Evolutionary conservation across 2,888 invertebrate genomes (phyloP).

Genomic region (Papilio elwesi): DNA sequence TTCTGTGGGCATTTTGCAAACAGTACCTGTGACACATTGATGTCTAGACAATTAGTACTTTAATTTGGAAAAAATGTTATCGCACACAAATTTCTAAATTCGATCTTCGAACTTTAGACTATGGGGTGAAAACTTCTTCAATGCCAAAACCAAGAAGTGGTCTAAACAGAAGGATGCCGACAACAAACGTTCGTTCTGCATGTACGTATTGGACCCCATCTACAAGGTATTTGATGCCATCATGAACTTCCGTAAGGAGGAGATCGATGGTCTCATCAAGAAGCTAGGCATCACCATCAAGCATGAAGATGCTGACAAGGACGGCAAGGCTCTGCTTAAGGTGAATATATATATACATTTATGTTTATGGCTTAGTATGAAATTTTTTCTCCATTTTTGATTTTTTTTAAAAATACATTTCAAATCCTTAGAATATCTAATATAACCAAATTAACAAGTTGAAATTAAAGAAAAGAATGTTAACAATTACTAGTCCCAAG

Average conservation of each 20-base stretch:
- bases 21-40: slow-evolving; percentile 61
- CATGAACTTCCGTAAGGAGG: slow-evolving; percentile 98
- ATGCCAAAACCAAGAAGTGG: slow-evolving; percentile 99
- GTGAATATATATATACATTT: slow-evolving; percentile 62
- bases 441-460: too few species aligned
- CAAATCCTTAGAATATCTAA: too few species aligned
- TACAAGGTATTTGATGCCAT: slow-evolving; percentile 93
- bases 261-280: slow-evolving; percentile 92
- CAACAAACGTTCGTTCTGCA: slow-evolving; percentile 98
- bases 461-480: too few species aligned
- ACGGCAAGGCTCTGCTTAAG: slow-evolving; percentile 98
- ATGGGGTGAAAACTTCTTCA: slow-evolving; percentile 99
- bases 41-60: not conserved
- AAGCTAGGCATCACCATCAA: slow-evolving; percentile 97
- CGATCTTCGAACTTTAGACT: slow-evolving; percentile 69
- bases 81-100: not conserved
- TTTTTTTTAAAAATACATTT: too few species aligned
- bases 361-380: not conserved
- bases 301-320: slow-evolving; percentile 97
- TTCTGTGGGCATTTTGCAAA: slow-evolving; percentile 58
- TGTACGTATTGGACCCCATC: slow-evolving; percentile 99
- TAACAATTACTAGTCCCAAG: slow-evolving; percentile 70
- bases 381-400: too few species aligned
- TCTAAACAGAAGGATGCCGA: slow-evolving; percentile 94
- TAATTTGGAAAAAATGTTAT: too few species aligned